A percentile compares a stretch with the other conserved stretches of the same genome.
phyloP scores from a whole-genome alignment of 1,140 invertebrate species.

The Pseudomyrmex gracilis region DNA sequence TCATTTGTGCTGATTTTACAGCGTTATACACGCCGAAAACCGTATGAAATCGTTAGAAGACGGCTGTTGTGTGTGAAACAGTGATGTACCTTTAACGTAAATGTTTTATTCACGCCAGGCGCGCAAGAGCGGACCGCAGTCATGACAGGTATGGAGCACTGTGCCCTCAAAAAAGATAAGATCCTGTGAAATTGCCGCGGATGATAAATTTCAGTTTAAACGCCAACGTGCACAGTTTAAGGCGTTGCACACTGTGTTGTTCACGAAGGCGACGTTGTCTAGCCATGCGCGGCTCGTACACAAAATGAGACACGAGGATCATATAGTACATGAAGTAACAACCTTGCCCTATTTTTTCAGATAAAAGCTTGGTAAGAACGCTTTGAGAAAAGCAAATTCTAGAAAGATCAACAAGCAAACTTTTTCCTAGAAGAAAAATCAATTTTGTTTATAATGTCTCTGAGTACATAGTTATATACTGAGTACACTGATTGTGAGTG shows the following conservation, averaged over 20 bases:
- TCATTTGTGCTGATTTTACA: conserved; percentile 32
- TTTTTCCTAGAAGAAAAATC: too few species aligned
- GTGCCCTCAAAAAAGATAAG: conserved; percentile 67
- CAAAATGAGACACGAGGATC: not conserved
- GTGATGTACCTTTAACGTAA: conserved; percentile 53
- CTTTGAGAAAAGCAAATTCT: not conserved
- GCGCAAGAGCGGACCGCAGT: conserved; percentile 23
- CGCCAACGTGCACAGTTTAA: conserved; percentile 54
- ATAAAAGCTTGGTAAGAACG: not conserved
- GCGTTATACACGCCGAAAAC: conserved; percentile 48
- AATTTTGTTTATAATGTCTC: not conserved
- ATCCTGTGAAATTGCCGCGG: conserved; percentile 69
- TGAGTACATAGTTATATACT: not conserved
- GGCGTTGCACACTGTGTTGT: conserved; percentile 46
- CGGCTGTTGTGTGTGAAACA: conserved; percentile 41
- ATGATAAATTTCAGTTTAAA: conserved; percentile 74
- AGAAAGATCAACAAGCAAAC: not conserved
- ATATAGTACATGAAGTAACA: conserved; percentile 45
- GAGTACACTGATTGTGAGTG: too few species aligned
- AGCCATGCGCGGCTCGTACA: conserved; percentile 23
- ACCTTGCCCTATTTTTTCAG: conserved; percentile 16
- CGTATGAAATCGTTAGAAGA: conserved; percentile 52
- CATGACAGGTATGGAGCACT: conserved; percentile 39
- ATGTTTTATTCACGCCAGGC: conserved; percentile 66
- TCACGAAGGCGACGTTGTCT: conserved; percentile 37